These are phyloP conservation scores for Tenualosa thibaudeaui DNA, from an alignment of 2,797 vertebrate species.

Conservation along the genomic window DNA sequence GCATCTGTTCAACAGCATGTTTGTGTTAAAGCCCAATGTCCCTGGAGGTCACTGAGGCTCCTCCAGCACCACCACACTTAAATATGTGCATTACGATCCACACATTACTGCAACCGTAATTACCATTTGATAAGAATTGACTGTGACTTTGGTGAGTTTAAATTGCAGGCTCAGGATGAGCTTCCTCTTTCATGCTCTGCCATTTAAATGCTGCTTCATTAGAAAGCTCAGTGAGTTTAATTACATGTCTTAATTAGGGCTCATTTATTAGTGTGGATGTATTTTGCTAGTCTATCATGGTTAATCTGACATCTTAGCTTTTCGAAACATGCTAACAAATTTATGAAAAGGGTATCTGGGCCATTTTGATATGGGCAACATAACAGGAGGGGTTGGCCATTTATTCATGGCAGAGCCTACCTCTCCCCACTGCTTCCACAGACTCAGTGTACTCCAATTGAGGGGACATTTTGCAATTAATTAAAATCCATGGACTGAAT, in stretches of 20 bases:
- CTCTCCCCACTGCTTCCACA: constrained; percentile 9
- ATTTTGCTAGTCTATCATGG: constrained; percentile 30
- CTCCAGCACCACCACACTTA: not conserved
- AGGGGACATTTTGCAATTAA: constrained; percentile 48
- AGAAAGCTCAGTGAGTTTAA: constrained; percentile 42
- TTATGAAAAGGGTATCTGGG: constrained; percentile 14
- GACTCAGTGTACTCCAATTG: constrained; percentile 35
- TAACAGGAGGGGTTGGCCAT: not conserved
- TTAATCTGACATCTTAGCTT: constrained; percentile 34
- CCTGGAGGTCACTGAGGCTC: constrained; percentile 7
- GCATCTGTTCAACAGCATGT: constrained; percentile 24
- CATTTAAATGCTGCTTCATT: constrained; percentile 39
- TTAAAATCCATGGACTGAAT: constrained; percentile 42
- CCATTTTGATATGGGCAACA: constrained; percentile 7
- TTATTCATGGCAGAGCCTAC: constrained; percentile 6
- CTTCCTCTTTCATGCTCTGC: constrained; percentile 29
- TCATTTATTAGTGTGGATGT: constrained; percentile 31
- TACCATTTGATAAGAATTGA: constrained; percentile 33
- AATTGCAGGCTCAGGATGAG: constrained; percentile 24
- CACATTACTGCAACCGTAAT: constrained; percentile 31
- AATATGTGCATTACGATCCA: constrained; percentile 22
- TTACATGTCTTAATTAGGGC: constrained; percentile 45
- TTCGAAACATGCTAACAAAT: constrained; percentile 29
- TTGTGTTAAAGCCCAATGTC: not conserved
- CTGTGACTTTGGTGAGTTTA: constrained; percentile 24